Conservation (phyloP, 1,140 invertebrate genomes). For the Zaprionus camerounensis region DNA sequence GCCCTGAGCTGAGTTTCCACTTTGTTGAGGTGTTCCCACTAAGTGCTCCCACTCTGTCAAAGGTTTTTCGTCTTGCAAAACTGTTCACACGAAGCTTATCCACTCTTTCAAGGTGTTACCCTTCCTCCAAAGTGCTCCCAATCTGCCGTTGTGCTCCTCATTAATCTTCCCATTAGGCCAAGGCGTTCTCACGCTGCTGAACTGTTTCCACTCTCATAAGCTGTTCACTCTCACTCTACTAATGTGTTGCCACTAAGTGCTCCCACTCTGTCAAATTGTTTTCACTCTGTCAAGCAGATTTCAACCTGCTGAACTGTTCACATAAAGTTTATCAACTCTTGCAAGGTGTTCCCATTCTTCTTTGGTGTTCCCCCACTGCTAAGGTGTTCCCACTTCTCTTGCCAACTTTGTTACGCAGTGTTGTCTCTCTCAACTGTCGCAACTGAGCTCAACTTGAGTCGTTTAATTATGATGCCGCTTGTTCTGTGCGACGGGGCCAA, state of each 20-base stretch:
- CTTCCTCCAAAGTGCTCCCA: too few species aligned
- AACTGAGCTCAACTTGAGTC: conserved; percentile 17
- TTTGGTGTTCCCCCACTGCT: background rate
- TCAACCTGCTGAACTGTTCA: background rate
- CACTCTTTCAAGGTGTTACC: too few species aligned
- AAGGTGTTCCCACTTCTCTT: background rate
- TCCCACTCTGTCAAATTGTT: background rate
- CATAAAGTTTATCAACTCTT: background rate
- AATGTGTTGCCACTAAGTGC: background rate
- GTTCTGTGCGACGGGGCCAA: background rate
- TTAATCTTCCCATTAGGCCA: too few species aligned
- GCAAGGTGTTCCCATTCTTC: background rate
- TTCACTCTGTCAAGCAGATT: too few species aligned
- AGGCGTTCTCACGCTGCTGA: too few species aligned
- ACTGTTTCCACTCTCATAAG: too few species aligned
- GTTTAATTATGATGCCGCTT: conserved; percentile 31
- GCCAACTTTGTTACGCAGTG: background rate
- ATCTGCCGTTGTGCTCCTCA: too few species aligned
- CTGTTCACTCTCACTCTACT: too few species aligned
- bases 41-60: background rate
- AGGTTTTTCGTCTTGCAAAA: too few species aligned
- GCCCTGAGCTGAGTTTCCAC: too few species aligned
- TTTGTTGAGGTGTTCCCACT: too few species aligned
- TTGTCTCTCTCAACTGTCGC: conserved; percentile 6
- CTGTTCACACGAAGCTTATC: too few species aligned